Percentiles rank a stretch among this genome's conserved stretches.
Evolutionary conservation across 2,888 invertebrate genomes (phyloP).

Genomic region (Drosophila anomalata): DNA sequence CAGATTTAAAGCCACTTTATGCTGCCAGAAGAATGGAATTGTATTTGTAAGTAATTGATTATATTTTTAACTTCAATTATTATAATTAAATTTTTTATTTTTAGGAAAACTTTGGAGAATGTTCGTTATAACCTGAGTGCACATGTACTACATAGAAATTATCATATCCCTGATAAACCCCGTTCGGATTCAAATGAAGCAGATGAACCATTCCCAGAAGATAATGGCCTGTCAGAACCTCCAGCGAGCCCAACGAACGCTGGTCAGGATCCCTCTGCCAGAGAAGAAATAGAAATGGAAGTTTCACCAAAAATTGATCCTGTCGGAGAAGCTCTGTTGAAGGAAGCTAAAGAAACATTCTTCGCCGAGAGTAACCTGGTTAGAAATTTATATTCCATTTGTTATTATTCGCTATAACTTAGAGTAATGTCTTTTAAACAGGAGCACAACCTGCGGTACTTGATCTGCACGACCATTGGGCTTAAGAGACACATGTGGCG

Average conservation of each 20-base stretch:
- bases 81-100: neutral
- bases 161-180: neutral
- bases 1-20: conserved; percentile 7
- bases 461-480: conserved; percentile 50
- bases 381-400: neutral
- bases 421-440: conserved; percentile 4
- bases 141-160: neutral
- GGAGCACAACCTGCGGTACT: conserved; percentile 52
- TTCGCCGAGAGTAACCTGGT: conserved; percentile 38
- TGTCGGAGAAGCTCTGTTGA: neutral
- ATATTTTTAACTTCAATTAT: neutral
- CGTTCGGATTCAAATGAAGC: neutral
- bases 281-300: neutral
- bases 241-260: neutral
- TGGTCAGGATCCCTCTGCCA: neutral
- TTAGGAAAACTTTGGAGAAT: conserved; percentile 1
- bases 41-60: conserved; percentile 12
- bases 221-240: neutral
- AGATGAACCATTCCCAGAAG: neutral
- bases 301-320: neutral
- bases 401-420: neutral
- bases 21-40: conserved; percentile 25
- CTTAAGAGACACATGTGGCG: conserved; percentile 51
- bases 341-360: conserved; percentile 21
- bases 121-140: neutral